Evolutionary conservation across 2,113 vertebrate genomes (phyloP).

Genomic region (Murina feae): DNA sequence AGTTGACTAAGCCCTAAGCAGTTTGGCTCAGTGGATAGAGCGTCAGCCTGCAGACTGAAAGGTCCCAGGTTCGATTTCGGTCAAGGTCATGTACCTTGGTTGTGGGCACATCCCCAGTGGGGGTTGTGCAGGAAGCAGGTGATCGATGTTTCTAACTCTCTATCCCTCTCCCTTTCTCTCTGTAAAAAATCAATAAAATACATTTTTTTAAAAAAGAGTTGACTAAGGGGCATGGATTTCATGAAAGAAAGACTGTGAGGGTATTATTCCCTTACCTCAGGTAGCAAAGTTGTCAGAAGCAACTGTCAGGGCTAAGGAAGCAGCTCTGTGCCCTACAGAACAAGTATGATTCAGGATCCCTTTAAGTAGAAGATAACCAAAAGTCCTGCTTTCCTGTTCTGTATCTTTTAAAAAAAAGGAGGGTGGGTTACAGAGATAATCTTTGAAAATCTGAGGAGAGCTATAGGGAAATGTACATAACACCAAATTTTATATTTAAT

Average conservation of each 20-base stretch:
- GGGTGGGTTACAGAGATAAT: not conserved
- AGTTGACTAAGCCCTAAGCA: not conserved
- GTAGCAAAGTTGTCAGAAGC: not conserved
- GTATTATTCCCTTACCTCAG: not conserved
- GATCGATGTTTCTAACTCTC: too few relatives aligned
- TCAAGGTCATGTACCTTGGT: too few relatives aligned
- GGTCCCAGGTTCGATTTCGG: too few relatives aligned
- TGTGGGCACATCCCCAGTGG: too few relatives aligned
- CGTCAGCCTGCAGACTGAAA: too few relatives aligned
- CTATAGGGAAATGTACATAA: not conserved
- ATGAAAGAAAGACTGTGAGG: not conserved
- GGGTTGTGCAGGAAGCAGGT: too few relatives aligned
- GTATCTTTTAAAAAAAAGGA: not conserved
- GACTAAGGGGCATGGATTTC: not conserved
- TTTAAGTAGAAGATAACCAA: not conserved
- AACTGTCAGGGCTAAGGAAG: not conserved
- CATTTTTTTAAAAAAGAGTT: not conserved
- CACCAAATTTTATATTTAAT: not conserved
- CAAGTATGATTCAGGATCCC: not conserved
- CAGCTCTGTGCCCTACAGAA: not conserved
- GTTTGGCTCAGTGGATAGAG: too few relatives aligned
- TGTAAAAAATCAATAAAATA: too few relatives aligned
- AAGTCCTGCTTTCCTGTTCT: not conserved
- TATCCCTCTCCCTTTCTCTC: too few relatives aligned
- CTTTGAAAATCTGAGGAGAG: not conserved